These are phyloP conservation scores for Alitta virens DNA, from an alignment of 2,888 invertebrate species.

Conservation along the genomic window DNA sequence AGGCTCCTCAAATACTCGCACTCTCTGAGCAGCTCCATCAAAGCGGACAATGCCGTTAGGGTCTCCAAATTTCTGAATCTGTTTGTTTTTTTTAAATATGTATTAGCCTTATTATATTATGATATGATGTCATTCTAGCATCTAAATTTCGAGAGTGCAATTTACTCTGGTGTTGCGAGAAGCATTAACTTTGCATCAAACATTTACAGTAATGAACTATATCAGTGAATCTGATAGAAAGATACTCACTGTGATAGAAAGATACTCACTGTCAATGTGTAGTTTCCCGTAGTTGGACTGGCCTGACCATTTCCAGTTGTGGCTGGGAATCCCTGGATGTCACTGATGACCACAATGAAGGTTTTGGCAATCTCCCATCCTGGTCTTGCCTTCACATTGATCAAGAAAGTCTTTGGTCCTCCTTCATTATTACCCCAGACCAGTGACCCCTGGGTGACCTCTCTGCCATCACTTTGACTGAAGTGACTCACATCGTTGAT, in stretches of 20 bases:
- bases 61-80: slow-evolving; percentile 51
- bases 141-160: not conserved
- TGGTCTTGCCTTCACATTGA: slow-evolving; percentile 44
- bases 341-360: slow-evolving; percentile 42
- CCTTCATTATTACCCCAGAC: slow-evolving; percentile 43
- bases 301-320: slow-evolving; percentile 44
- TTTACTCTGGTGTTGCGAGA: too few relatives aligned
- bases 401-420: slow-evolving; percentile 40
- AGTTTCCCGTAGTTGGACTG: slow-evolving; percentile 35
- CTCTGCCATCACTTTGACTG: slow-evolving; percentile 28
- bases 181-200: too few relatives aligned
- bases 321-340: slow-evolving; percentile 38
- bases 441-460: slow-evolving; percentile 42
- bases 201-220: too few relatives aligned
- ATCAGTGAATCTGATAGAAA: too few relatives aligned
- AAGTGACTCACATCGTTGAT: slow-evolving; percentile 43
- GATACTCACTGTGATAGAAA: too few relatives aligned
- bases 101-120: not conserved
- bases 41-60: slow-evolving; percentile 53
- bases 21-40: slow-evolving; percentile 35
- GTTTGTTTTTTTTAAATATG: too few relatives aligned
- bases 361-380: slow-evolving; percentile 51
- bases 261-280: slow-evolving; percentile 43
- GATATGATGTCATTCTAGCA: not conserved
- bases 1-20: slow-evolving; percentile 45